Evolutionary conservation across 1,140 invertebrate genomes (phyloP).

Genomic region (Oncopeltus fasciatus): DNA sequence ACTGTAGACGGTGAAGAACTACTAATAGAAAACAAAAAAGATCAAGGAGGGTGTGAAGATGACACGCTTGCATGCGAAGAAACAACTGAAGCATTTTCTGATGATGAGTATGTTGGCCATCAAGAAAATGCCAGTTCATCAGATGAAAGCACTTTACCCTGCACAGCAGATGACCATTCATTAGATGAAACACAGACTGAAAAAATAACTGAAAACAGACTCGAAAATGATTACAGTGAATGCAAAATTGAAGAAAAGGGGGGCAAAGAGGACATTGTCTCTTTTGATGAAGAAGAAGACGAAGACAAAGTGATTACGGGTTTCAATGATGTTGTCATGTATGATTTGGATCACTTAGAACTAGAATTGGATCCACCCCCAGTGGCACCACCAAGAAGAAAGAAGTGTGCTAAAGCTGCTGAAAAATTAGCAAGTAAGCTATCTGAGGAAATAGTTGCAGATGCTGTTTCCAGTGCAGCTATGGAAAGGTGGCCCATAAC

Average conservation of each 20-base stretch:
- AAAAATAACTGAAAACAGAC: not conserved
- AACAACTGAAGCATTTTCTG: not conserved
- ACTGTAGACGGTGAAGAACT: constrained; percentile 1
- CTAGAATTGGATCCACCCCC: not conserved
- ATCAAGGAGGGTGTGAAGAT: not conserved
- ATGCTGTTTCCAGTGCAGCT: constrained; percentile 7
- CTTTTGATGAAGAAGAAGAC: too few relatives aligned
- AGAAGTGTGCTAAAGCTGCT: constrained; percentile 10
- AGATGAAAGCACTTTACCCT: not conserved
- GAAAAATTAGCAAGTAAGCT: constrained; percentile 17
- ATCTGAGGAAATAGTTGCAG: constrained; percentile 14
- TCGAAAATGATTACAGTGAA: not conserved
- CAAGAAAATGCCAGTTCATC: not conserved
- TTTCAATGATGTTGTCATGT: not conserved
- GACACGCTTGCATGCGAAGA: not conserved
- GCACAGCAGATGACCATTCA: not conserved
- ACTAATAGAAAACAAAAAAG: too few relatives aligned
- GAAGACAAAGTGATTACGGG: not conserved
- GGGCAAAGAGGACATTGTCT: constrained; percentile 6
- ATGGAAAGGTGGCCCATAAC: constrained; percentile 22
- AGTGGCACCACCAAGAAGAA: constrained; percentile 15
- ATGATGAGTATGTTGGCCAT: not conserved
- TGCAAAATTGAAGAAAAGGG: constrained; percentile 13
- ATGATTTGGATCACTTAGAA: not conserved
- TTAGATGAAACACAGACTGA: not conserved